Evolutionary conservation across 2,797 vertebrate genomes (phyloP).

Genomic region (Percopsis omiscomaycus): DNA sequence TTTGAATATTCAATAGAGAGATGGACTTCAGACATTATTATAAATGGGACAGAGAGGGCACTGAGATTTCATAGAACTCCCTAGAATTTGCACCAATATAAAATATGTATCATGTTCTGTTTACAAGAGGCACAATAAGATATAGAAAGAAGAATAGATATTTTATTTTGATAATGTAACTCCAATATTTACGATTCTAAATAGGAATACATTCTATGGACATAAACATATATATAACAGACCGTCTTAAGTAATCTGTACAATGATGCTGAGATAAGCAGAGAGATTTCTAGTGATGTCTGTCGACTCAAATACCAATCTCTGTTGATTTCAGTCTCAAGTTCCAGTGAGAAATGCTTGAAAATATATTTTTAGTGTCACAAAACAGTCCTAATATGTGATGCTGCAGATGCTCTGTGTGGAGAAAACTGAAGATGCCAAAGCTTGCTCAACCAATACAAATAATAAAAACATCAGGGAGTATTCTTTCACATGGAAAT

Average conservation of each 20-base stretch:
- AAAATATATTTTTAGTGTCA: slow-evolving; percentile 47
- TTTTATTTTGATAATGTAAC: slow-evolving; percentile 65
- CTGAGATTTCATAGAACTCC: slow-evolving; percentile 3
- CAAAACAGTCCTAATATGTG: slow-evolving; percentile 37
- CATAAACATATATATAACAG: slow-evolving; percentile 66
- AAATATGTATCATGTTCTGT: slow-evolving; percentile 44
- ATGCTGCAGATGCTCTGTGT: slow-evolving; percentile 26
- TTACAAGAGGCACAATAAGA: slow-evolving; percentile 63
- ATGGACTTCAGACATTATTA: slow-evolving; percentile 50
- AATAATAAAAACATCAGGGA: slow-evolving; percentile 34
- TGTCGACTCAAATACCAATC: slow-evolving; percentile 49
- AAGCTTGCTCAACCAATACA: slow-evolving; percentile 37
- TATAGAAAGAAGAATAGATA: slow-evolving; percentile 65
- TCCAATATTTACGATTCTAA: slow-evolving; percentile 61
- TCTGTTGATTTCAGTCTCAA: slow-evolving; percentile 45
- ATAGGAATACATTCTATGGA: slow-evolving; percentile 66
- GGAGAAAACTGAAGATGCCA: slow-evolving; percentile 54
- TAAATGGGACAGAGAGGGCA: slow-evolving; percentile 22
- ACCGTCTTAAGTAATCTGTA: slow-evolving; percentile 63
- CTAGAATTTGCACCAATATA: slow-evolving; percentile 11
- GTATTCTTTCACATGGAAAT: slow-evolving; percentile 48
- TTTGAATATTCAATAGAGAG: slow-evolving; percentile 15
- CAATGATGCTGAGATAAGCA: slow-evolving; percentile 60
- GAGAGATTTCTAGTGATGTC: slow-evolving; percentile 45
- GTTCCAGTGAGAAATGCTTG: slow-evolving; percentile 50